Conservation (phyloP, 2,888 invertebrate species). For the Tenthredo amoena region DNA sequence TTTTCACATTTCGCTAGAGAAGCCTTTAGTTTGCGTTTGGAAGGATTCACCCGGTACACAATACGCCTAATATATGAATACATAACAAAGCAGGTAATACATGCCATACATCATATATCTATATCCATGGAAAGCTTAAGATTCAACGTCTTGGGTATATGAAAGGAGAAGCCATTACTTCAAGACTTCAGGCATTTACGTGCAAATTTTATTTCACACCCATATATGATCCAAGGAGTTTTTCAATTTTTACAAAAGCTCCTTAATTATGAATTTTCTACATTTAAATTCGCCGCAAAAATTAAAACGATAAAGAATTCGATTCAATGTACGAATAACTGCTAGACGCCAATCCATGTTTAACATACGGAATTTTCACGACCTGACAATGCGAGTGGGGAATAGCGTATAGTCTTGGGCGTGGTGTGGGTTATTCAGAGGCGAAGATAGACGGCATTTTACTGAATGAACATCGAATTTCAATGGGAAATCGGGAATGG, state of each 20-base stretch:
- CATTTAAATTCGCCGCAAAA: background rate
- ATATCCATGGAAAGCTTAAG: conserved; percentile 56
- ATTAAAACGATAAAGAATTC: background rate
- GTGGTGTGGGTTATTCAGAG: conserved; percentile 59
- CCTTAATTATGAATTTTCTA: background rate
- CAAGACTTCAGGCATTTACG: background rate
- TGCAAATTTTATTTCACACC: background rate
- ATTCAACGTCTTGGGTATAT: conserved; percentile 62
- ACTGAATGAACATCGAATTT: conserved; percentile 70
- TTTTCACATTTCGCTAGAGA: background rate
- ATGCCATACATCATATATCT: conserved; percentile 44
- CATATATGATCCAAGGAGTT: background rate
- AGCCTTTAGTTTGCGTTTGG: background rate
- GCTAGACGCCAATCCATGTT: background rate
- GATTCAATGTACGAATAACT: background rate
- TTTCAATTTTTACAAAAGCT: background rate
- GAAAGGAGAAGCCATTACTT: background rate
- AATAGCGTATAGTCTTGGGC: conserved; percentile 2
- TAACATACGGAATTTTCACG: background rate
- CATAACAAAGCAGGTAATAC: conserved; percentile 4
- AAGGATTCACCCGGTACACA: conserved; percentile 27
- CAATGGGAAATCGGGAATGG: conserved; percentile 64
- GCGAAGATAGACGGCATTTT: conserved; percentile 70
- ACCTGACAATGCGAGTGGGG: background rate
- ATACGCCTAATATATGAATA: conserved; percentile 5